Percentiles rank a stretch among this genome's conserved stretches.
Evolutionary conservation across 2,113 vertebrate species (phyloP).

Genomic region (Tachysurus vachellii): DNA sequence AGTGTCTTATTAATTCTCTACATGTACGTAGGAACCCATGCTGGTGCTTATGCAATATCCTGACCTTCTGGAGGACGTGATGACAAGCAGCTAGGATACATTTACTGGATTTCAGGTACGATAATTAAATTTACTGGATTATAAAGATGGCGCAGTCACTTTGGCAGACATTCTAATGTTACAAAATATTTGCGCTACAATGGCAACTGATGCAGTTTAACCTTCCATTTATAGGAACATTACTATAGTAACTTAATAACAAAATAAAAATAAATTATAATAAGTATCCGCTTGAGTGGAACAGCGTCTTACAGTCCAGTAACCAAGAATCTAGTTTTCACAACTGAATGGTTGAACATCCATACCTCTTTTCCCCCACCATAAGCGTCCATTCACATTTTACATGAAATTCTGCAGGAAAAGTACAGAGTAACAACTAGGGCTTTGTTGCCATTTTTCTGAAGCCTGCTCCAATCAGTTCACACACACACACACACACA

Average conservation of each 20-base stretch:
- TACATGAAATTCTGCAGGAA: neutral
- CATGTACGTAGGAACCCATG: neutral
- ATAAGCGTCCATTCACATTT: neutral
- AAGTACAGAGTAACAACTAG: neutral
- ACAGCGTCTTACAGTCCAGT: neutral
- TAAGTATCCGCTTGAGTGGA: neutral
- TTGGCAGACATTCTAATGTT: neutral
- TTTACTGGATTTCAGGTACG: neutral
- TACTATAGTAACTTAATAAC: neutral
- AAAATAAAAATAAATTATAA: neutral
- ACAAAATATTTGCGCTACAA: neutral
- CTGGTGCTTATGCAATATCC: conserved; percentile 16
- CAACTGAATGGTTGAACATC: neutral
- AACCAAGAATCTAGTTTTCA: neutral
- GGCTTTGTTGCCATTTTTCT: neutral
- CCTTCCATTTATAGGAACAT: neutral
- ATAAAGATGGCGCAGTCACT: neutral
- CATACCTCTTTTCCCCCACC: neutral
- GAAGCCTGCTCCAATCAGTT: neutral
- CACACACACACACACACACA: neutral
- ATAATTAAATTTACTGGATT: conserved; percentile 33
- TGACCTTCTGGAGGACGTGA: conserved; percentile 25
- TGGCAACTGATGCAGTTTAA: neutral
- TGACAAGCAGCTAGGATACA: conserved; percentile 12
- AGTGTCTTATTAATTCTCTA: neutral